These are phyloP conservation scores for Drosophila serrata DNA, from an alignment of 1,140 invertebrate species.

Conservation along the genomic window DNA sequence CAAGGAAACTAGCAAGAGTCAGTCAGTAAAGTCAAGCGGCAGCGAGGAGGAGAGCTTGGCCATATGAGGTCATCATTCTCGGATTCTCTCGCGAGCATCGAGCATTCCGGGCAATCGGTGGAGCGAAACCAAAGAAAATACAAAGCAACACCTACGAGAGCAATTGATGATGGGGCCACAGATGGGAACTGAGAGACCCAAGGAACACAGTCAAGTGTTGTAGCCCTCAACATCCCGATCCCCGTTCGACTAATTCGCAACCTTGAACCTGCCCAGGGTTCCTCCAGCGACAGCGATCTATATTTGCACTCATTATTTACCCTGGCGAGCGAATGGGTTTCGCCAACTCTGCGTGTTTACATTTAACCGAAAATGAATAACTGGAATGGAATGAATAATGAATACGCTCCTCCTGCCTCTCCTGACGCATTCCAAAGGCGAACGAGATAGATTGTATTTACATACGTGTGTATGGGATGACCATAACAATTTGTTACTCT, in stretches of 20 bases:
- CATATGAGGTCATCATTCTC: conserved; percentile 61
- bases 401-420: background rate
- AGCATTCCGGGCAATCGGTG: conserved; percentile 69
- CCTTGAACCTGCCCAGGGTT: conserved; percentile 33
- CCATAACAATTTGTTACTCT: conserved; percentile 67
- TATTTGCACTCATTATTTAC: conserved; percentile 33
- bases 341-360: conserved; percentile 47
- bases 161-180: background rate
- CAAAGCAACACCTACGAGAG: conserved; percentile 32
- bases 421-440: conserved; percentile 4
- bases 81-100: conserved; percentile 22
- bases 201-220: background rate
- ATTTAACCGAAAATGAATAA: conserved; percentile 26
- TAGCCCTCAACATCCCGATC: background rate
- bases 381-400: conserved; percentile 12
- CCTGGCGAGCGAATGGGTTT: conserved; percentile 20
- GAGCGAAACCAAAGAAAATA: conserved; percentile 51
- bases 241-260: background rate
- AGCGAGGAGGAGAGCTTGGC: conserved; percentile 13
- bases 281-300: conserved; percentile 8
- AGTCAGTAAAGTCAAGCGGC: conserved; percentile 2
- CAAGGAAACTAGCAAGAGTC: conserved; percentile 28
- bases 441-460: conserved; percentile 7
- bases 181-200: background rate
- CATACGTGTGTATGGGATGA: background rate